A percentile compares a stretch with the other conserved stretches of the same genome.
phyloP scores from a whole-genome alignment of 53 echinoderm and acorn worm species.

The Pentamera pediparva region DNA sequence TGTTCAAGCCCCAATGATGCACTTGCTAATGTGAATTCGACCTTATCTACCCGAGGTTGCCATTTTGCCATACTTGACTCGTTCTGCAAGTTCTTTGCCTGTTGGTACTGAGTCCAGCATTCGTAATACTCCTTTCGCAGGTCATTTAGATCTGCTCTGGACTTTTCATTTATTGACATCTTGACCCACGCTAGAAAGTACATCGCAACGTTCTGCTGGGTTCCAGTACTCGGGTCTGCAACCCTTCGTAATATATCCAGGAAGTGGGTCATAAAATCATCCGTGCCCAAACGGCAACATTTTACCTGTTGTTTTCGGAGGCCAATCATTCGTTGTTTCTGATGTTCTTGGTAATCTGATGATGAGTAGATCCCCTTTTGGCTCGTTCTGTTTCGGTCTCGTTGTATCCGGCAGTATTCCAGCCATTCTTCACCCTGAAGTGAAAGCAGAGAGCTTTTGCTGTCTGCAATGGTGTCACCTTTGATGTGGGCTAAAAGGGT shows the following conservation, averaged over 20 bases:
- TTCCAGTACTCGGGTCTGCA: too few species aligned
- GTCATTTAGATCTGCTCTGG: neutral
- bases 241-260: too few species aligned
- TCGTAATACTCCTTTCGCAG: neutral
- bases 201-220: neutral
- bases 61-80: neutral
- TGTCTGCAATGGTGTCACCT: constrained; percentile 11
- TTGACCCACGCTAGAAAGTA: constrained; percentile 23
- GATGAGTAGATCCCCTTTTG: neutral
- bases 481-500: constrained; percentile 1
- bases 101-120: neutral
- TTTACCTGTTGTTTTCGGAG: constrained; percentile 36
- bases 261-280: neutral
- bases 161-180: constrained; percentile 5
- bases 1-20: constrained; percentile 40
- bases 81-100: constrained; percentile 5
- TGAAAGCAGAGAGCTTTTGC: constrained; percentile 11
- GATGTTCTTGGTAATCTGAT: neutral
- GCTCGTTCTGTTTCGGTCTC: neutral
- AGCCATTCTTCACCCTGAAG: constrained; percentile 44
- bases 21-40: neutral
- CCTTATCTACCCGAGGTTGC: constrained; percentile 15
- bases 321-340: constrained; percentile 21
- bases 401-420: constrained; percentile 27
- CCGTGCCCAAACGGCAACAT: neutral